phyloP scores from a whole-genome alignment of 2,888 invertebrate genomes.

The Catocala nupta region DNA sequence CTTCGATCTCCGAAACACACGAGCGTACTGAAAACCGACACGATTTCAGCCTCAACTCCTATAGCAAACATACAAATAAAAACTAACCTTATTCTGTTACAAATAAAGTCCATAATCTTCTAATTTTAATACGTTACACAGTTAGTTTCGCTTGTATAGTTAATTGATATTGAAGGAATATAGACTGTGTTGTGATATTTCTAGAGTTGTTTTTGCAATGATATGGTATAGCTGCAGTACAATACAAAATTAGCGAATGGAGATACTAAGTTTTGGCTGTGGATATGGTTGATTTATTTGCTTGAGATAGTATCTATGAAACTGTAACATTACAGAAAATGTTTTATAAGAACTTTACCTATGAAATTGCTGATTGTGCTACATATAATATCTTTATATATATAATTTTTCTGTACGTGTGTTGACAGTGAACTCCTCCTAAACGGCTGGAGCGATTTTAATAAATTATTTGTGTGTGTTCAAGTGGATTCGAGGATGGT shows the following conservation, averaged over 20 bases:
- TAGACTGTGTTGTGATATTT: fast-evolving
- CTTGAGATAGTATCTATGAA: too few species aligned
- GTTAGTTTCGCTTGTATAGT: slow-evolving; percentile 23
- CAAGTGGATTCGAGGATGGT: too few species aligned
- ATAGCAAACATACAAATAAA: slow-evolving; percentile 5
- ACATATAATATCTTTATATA: too few species aligned
- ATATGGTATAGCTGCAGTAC: slow-evolving; percentile 26
- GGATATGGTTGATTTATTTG: slow-evolving; percentile 21
- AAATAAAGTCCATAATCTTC: slow-evolving; percentile 11
- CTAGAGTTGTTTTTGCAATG: slow-evolving; percentile 17
- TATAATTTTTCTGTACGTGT: too few species aligned
- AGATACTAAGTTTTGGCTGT: slow-evolving; percentile 26
- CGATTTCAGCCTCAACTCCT: slow-evolving; percentile 27
- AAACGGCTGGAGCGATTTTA: too few species aligned
- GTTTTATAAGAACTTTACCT: neutral
- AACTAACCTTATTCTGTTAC: neutral
- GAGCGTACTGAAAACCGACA: slow-evolving; percentile 50
- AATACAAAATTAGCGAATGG: slow-evolving; percentile 24
- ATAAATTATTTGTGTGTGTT: too few species aligned
- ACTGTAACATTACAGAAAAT: too few species aligned
- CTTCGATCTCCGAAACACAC: slow-evolving; percentile 50
- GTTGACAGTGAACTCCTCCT: too few species aligned
- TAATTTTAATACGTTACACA: slow-evolving; percentile 6
- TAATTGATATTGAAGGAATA: slow-evolving; percentile 13
- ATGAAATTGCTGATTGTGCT: neutral